Evolutionary conservation across 37 sponge, comb jelly and placozoan genomes (phyloP), one percentile per base, ranked within the genome.

Genomic region (Petrosia ficiformis): DNA sequence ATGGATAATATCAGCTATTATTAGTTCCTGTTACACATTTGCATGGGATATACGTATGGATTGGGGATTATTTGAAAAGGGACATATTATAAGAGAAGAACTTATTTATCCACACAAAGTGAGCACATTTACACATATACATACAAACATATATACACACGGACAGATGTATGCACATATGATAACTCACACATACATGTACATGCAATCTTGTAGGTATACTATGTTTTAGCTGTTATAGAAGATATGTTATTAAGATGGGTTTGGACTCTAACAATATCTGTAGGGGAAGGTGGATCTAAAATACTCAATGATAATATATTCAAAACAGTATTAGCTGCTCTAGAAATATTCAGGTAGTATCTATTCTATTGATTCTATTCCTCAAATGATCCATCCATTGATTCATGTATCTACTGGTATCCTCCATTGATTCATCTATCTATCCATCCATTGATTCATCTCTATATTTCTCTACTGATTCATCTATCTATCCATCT

Each of bases 11-110:
- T 75, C 91, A 0, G 86, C 76, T 34, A 68, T 93, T 4, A 61
- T 92, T 30, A 82, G 77, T 39, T 73, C 92, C n/a, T 63, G 68
- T 48, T 96, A 96, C 80, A 89, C 93, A 35, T 96, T 88, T 73
- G 31, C 71, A 54, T 96, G 97, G 97, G 97, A 96, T 65, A 80
- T 96, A 37, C 71, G 73, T 59, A 96, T 82, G 91, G 97, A 96
- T 87, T 96, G 97, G 97, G 93, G 97, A 3, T 67, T 96, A 31
- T 76, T 89, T 34, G 60, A 86, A 14, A 69, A 76, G 37, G 72
- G 71, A 31, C 39, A 86, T 41, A 58, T 59, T 48, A 58, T 79
- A 19, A 52, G 90, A 57, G 76, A 89, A n/a, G 95, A 94, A 58
- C 75, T 81, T 38, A 84, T 94, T 29, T 94, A 94, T 60, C 61